phyloP scores from a whole-genome alignment of 1,140 invertebrate genomes.

The Harlomillsia oculata region DNA sequence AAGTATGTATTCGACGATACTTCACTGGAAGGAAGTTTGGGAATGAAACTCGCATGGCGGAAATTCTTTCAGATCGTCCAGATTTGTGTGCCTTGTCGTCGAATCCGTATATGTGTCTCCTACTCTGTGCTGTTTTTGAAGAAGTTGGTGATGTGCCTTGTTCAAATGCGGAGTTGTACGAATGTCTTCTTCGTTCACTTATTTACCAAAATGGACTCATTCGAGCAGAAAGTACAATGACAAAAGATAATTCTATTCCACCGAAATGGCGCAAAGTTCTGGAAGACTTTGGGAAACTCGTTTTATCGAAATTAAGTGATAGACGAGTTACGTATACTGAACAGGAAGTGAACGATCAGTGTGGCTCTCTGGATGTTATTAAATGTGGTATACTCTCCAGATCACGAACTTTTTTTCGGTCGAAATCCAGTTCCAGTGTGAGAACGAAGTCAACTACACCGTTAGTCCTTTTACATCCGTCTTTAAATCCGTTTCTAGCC shows the following conservation, averaged over 20 bases:
- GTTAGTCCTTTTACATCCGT: conserved; percentile 43
- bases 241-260: conserved; percentile 39
- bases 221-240: conserved; percentile 30
- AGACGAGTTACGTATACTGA: conserved; percentile 44
- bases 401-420: conserved; percentile 25
- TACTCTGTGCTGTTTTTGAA: conserved; percentile 46
- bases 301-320: conserved; percentile 43
- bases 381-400: conserved; percentile 44
- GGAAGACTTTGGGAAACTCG: conserved; percentile 46
- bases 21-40: conserved; percentile 43
- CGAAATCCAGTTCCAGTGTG: conserved; percentile 37
- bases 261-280: conserved; percentile 44
- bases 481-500: conserved; percentile 46
- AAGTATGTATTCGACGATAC: conserved; percentile 37
- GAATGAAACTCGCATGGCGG: conserved; percentile 33
- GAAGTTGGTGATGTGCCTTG: conserved; percentile 36
- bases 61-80: conserved; percentile 36
- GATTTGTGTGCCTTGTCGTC: conserved; percentile 42
- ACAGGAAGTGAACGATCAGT: conserved; percentile 40
- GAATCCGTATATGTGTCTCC: conserved; percentile 48
- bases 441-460: conserved; percentile 37
- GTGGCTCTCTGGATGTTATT: conserved; percentile 41
- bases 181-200: conserved; percentile 30
- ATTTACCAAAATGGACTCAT: conserved; percentile 33
- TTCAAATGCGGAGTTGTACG: conserved; percentile 34